Base-by-base conservation (phyloP, 1,140 invertebrate species). In the Drosophila tani region DNA sequence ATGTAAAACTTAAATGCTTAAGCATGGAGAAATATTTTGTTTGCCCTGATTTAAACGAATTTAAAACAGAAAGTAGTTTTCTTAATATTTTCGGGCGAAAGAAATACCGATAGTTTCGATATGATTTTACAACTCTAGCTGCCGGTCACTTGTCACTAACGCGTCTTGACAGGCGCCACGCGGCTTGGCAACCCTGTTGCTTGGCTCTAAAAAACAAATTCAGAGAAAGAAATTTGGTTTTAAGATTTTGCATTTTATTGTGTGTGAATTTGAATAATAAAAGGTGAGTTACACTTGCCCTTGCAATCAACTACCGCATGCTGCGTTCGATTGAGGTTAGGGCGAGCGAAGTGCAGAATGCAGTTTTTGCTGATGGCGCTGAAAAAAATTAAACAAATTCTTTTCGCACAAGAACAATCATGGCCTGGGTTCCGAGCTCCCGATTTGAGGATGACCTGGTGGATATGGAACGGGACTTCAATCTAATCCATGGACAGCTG, bases 401-500 rank as follows among this genome's bases (percentile, higher is more conserved):
- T 17, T 59, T 59, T 71, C 21, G 45, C 21, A 24, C 15, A 59
- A 50, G 38, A 19, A 51, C 19, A n/a, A 43, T 43, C 43, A 87
- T 87, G 84, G 84, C 84, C 27, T 92, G 91, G 91, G 74, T 58
- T 17, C 91, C 91, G 12, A 65, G 68, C 14, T 80, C 71, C 1
- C 73, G 65, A n/a, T 92, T 92, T 51, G 91, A 92, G 58, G 70
- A 92, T 17, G 91, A 92, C 32, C 71, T 92, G 27, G 65, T 92
- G 17, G 56, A 70, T n/a, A 49, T 85, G 35, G 78, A 92, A 21
- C 73, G 83, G 0, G 57, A 70, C 40, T 80, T 68, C 24, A 68
- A 91, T 64, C 74, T 85, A 2, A 49, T 88, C 14, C 73, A 75
- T 24, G 86, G 83, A 29, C 79, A 82, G 40, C 14, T 79, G 19